Conservation (phyloP, 2,797 vertebrate genomes). For the Diplodus sargus region DNA sequence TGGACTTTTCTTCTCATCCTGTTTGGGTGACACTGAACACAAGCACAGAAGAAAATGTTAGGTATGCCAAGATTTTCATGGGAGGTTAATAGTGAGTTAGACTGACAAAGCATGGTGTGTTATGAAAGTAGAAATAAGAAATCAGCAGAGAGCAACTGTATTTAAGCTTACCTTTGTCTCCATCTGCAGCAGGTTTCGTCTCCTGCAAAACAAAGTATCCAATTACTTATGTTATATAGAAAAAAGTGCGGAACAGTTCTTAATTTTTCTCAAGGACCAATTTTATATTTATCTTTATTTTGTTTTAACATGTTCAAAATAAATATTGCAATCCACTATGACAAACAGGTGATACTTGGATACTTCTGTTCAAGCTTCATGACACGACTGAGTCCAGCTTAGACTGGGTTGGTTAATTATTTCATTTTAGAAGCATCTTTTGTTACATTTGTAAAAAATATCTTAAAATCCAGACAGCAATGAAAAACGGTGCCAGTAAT, state of each 20-base stretch:
- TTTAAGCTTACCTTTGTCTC: constrained; percentile 68
- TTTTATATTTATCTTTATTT: no score
- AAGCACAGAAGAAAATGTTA: not conserved
- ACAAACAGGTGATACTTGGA: no score
- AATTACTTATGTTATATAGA: not conserved
- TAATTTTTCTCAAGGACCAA: not conserved
- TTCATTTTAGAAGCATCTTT: no score
- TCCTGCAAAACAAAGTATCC: constrained; percentile 59
- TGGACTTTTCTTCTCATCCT: constrained; percentile 86
- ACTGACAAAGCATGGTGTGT: rapidly evolving
- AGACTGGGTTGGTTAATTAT: no score
- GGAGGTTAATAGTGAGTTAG: not conserved
- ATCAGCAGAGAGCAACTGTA: not conserved
- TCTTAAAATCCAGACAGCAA: no score
- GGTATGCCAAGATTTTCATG: rapidly evolving
- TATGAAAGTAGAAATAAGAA: not conserved
- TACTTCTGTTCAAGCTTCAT: no score
- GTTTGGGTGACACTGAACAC: constrained; percentile 67
- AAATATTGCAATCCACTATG: no score
- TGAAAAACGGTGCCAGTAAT: no score
- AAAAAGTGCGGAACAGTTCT: not conserved
- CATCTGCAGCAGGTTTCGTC: constrained; percentile 56
- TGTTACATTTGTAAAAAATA: no score
- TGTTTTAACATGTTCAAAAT: no score
- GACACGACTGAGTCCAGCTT: no score